A percentile compares a stretch with the other conserved stretches of the same genome.
These are phyloP conservation scores for Pangasius mekongensis DNA, from an alignment of 2,797 vertebrate species.

Conservation along the genomic window DNA sequence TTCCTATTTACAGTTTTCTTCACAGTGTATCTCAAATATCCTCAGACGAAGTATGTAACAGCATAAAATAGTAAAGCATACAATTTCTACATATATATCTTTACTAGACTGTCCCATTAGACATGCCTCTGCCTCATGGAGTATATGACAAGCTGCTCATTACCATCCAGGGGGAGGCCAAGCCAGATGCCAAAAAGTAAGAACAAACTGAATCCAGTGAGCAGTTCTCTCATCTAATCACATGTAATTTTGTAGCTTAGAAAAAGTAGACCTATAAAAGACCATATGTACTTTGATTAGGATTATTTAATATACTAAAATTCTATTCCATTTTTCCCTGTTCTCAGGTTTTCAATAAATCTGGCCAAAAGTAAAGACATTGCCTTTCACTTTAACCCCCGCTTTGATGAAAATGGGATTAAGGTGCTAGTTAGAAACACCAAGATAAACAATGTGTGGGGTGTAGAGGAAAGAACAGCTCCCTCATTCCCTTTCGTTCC, in stretches of 20 bases:
- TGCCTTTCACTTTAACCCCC: conserved; percentile 62
- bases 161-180: conserved; percentile 58
- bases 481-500: conserved; percentile 54
- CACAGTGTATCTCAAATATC: neutral
- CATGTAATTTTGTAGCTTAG: neutral
- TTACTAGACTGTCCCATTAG: conserved; percentile 61
- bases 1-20: neutral
- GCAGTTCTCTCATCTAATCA: neutral
- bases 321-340: neutral
- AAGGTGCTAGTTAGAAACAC: conserved; percentile 61
- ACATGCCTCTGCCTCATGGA: conserved; percentile 52
- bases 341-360: conserved; percentile 60
- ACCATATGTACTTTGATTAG: neutral
- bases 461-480: conserved; percentile 53
- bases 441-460: conserved; percentile 53
- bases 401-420: conserved; percentile 56
- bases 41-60: neutral
- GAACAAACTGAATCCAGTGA: neutral
- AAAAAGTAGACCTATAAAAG: neutral
- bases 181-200: conserved; percentile 54
- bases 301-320: neutral
- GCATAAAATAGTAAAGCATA: neutral
- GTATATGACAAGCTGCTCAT: conserved; percentile 60
- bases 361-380: conserved; percentile 53
- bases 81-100: neutral